Conservation (phyloP, 2,888 invertebrate species). For the Thyatira batis region DNA sequence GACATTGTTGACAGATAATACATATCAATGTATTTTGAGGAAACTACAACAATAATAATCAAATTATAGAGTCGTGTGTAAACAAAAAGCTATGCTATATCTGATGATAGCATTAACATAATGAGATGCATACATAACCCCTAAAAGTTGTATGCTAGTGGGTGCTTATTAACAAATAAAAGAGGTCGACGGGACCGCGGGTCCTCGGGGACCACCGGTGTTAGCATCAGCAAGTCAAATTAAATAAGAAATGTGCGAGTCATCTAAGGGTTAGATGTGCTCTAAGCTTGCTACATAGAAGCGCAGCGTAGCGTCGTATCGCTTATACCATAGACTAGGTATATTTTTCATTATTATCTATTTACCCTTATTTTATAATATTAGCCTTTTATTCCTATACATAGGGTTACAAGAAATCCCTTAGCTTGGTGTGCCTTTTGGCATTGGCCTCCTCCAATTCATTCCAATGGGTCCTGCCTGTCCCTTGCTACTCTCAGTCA, state of each 20-base stretch:
- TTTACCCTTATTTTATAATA: not conserved
- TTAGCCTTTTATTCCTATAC: too few relatives aligned
- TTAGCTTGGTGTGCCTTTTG: too few relatives aligned
- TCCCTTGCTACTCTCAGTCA: too few relatives aligned
- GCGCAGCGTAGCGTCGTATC: slow-evolving; percentile 8
- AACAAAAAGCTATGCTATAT: slow-evolving; percentile 23
- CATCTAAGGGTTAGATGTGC: slow-evolving; percentile 47
- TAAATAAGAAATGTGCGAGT: slow-evolving; percentile 52
- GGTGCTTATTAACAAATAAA: slow-evolving; percentile 67
- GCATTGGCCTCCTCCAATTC: too few relatives aligned
- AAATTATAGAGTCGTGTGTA: slow-evolving; percentile 22
- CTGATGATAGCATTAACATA: slow-evolving; percentile 35
- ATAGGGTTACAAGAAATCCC: too few relatives aligned
- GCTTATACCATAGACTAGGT: not conserved
- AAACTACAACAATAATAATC: slow-evolving; percentile 6
- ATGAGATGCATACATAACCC: slow-evolving; percentile 38
- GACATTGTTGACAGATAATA: too few relatives aligned
- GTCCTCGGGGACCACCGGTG: slow-evolving; percentile 64
- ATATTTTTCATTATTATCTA: not conserved
- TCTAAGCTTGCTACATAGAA: slow-evolving; percentile 8
- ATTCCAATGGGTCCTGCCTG: too few relatives aligned
- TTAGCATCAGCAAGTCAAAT: slow-evolving; percentile 73
- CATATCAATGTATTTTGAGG: too few relatives aligned
- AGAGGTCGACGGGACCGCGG: slow-evolving; percentile 41
- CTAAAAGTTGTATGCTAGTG: slow-evolving; percentile 31